Evolutionary conservation across 2,113 vertebrate species (phyloP).

Genomic region (Serinus canaria): DNA sequence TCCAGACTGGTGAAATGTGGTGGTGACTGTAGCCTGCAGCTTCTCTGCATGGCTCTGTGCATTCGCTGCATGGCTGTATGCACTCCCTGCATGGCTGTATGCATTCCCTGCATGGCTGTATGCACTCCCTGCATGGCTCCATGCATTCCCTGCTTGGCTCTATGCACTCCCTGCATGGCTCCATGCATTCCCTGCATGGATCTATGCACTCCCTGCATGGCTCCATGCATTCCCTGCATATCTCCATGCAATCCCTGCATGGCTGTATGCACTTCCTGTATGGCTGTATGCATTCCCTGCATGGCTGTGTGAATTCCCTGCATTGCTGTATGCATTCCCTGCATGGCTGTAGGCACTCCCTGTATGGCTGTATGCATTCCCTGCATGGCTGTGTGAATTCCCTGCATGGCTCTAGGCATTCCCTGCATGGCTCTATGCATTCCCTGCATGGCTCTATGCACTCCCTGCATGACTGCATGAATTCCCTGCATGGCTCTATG

Average conservation of each 20-base stretch:
- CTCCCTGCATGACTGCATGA: background rate
- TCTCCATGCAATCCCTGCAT: background rate
- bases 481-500: background rate
- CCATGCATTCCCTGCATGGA: too few species aligned
- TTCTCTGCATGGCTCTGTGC: background rate
- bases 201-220: rapidly evolving
- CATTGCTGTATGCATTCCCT: background rate
- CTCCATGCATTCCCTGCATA: too few species aligned
- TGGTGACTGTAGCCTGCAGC: background rate
- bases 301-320: too few species aligned
- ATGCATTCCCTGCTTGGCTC: too few species aligned
- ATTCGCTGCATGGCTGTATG: rapidly evolving
- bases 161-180: too few species aligned
- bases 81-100: background rate
- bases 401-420: rapidly evolving
- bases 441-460: background rate
- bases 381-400: background rate
- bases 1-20: rapidly evolving
- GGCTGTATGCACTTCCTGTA: background rate
- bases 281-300: background rate
- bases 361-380: background rate
- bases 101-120: rapidly evolving
- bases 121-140: too few species aligned
- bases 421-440: too few species aligned
- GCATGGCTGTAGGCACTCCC: background rate